Evolutionary conservation across 1,140 invertebrate species (phyloP).

Genomic region (Eriosoma lanigerum): DNA sequence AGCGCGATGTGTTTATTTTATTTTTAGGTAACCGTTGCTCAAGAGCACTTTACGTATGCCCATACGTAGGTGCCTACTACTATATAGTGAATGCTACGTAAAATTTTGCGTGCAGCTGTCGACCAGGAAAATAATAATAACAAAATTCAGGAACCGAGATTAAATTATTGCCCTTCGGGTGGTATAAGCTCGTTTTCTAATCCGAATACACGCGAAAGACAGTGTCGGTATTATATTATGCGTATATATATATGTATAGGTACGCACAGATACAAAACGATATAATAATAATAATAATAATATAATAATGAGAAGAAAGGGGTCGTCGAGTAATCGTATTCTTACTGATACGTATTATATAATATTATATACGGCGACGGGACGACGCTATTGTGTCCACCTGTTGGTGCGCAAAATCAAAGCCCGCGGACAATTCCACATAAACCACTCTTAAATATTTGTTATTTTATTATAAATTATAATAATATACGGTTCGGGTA

Average conservation of each 20-base stretch:
- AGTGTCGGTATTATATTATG: no score
- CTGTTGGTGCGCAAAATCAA: slow-evolving; percentile 50
- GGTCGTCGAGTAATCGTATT: slow-evolving; percentile 17
- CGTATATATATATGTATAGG: no score
- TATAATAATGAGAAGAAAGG: background rate
- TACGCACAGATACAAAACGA: background rate
- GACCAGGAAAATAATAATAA: background rate
- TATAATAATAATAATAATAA: background rate
- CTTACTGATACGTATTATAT: no score
- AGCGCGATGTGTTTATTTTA: slow-evolving; percentile 17
- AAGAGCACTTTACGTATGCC: slow-evolving; percentile 30
- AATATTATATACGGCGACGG: background rate
- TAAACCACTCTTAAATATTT: background rate
- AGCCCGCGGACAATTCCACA: background rate
- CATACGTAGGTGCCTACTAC: no score
- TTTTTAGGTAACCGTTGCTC: background rate
- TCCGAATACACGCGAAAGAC: no score
- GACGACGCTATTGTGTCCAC: slow-evolving; percentile 36
- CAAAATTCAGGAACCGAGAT: background rate
- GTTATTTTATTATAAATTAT: background rate
- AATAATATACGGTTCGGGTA: no score
- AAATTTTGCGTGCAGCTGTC: slow-evolving; percentile 27
- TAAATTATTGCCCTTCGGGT: slow-evolving; percentile 9
- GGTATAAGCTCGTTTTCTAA: no score
- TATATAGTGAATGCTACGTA: background rate